phyloP scores from a whole-genome alignment of 2,113 vertebrate genomes.

The Picathartes gymnocephalus region DNA sequence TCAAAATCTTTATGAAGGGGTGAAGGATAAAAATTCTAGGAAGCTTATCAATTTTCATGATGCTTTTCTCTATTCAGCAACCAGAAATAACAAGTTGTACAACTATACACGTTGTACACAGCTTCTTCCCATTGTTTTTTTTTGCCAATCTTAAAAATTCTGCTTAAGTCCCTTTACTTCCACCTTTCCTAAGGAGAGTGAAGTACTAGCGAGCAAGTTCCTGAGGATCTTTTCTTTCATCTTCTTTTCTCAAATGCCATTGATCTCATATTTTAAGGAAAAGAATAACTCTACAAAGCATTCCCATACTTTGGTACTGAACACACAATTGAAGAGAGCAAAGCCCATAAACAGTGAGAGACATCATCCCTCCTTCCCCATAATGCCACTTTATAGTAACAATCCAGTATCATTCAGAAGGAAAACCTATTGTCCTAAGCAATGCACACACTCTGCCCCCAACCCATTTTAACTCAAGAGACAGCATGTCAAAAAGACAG shows the following conservation, averaged over 20 bases:
- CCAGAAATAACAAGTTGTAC: background rate
- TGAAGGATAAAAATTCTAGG: background rate
- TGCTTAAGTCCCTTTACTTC: background rate
- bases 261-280: background rate
- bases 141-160: background rate
- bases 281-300: background rate
- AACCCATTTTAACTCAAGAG: background rate
- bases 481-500: background rate
- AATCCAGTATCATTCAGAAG: background rate
- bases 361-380: background rate
- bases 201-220: background rate
- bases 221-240: background rate
- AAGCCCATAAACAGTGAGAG: background rate
- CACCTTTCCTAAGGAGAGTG: background rate
- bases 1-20: background rate
- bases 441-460: background rate
- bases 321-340: background rate
- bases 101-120: background rate
- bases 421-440: background rate
- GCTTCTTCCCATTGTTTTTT: background rate
- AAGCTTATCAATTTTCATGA: background rate
- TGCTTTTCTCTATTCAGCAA: background rate
- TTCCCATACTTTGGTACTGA: background rate
- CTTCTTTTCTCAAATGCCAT: background rate
- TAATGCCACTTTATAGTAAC: background rate